Base-by-base conservation (phyloP, 1,140 invertebrate genomes). In the Drosophila biarmipes region DNA sequence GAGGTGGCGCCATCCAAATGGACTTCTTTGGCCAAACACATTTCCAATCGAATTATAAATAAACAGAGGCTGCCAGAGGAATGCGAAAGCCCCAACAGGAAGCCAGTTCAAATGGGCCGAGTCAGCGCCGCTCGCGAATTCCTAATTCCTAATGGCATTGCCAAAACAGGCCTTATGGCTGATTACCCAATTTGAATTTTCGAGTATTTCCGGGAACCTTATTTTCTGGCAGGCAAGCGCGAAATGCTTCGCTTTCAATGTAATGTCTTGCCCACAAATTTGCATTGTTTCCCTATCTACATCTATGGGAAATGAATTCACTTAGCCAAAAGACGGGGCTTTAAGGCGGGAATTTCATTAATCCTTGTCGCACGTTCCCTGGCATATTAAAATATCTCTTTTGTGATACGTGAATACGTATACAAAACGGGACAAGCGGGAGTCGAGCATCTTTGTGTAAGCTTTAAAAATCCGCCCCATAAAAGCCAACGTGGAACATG, bases 271-370 rank as follows among this genome's bases (percentile, higher is more conserved):
- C 62, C 8, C 8, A 14, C 53, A 48, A 59, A 51, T 69, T 11
- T 37, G 12, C 61, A 21, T 37, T 55, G 62, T 38, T 48, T 61
- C 38, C 57, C 34, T 15, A 5, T 29, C 17, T 6, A 12, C 4
- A 37, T 31, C 29, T 31, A 10, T 46, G 14, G 19, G 7, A 14
- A 6, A n/a, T 6, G 63, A 69, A 40, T 55, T 59, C 52, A 58
- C 52, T 46, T 55, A 34, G 7, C 27, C 34, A 12, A 8, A 31
- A 48, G 38, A 38, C 40, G 51, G 51, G 57, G 46, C 59, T 77
- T 78, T 62, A 77, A 79, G 53, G 51, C 34, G 37, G 59, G 69
- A 78, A 87, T 87, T 81, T 81, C 82, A 86, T 81, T 76, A 87
- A 86, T 86, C 82, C 82, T 78, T 71, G 51, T 62, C 57, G 56